Evolutionary conservation across 2,888 invertebrate species (phyloP).

Genomic region (Cephonodes hylas): DNA sequence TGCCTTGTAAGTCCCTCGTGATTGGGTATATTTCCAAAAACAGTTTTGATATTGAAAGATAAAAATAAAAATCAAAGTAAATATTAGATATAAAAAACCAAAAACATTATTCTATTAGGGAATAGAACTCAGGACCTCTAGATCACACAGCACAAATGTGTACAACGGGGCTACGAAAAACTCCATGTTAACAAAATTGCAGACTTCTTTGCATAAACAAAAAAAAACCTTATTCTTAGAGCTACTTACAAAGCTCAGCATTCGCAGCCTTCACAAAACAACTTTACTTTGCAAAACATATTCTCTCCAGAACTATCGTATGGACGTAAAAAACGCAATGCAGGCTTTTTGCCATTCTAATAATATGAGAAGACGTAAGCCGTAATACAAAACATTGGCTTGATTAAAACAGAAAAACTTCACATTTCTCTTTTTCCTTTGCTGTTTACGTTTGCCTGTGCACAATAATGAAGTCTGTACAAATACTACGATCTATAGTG

Average conservation of each 20-base stretch:
- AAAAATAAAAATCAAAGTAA: too few species aligned
- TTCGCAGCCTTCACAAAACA: not conserved
- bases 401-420: slow-evolving; percentile 4
- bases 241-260: not conserved
- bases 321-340: not conserved
- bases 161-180: too few species aligned
- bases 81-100: too few species aligned
- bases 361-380: not conserved
- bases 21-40: too few species aligned
- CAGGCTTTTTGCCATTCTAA: not conserved
- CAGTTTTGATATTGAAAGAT: too few species aligned
- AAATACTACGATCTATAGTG: not conserved
- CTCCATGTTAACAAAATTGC: too few species aligned
- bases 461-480: not conserved
- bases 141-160: too few species aligned
- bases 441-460: slow-evolving; percentile 11
- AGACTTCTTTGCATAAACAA: too few species aligned
- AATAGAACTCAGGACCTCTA: too few species aligned
- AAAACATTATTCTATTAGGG: too few species aligned
- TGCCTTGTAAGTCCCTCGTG: too few species aligned
- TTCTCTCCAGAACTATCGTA: not conserved
- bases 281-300: not conserved
- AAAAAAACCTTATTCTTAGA: not conserved
- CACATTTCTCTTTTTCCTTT: slow-evolving; percentile 13
- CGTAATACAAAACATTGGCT: not conserved